Evolutionary conservation across 2,797 vertebrate genomes (phyloP), one percentile per base, ranked within the genome.

Genomic region (Gouania willdenowi): DNA sequence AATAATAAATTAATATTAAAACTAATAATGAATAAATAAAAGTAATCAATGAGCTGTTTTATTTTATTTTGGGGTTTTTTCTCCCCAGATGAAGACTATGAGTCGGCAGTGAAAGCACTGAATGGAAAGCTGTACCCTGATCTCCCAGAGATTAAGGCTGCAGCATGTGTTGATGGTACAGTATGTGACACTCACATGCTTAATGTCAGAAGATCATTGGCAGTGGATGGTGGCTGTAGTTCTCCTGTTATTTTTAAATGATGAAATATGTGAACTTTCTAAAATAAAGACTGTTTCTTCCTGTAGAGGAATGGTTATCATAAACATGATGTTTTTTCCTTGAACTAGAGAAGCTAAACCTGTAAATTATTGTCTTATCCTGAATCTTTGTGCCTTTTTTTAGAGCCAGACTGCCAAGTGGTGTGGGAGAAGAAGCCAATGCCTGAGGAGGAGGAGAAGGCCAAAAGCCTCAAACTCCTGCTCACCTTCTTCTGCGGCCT

Each of bases 51-150:
- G 2, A 11, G n/a, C 5, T 26, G 6, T 2, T 16, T 10, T 3
- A 2, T n/a, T n/a, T n/a, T n/a, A n/a, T n/a, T n/a, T n/a, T n/a
- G n/a, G n/a, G n/a, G n/a, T n/a, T n/a, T n/a, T n/a, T n/a, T n/a
- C n/a, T n/a, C n/a, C n/a, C 61, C n/a, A 98, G 96, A 98, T 83
- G 97, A 98, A 77, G 94, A 97, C 72, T 99, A 88, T 38, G 92
- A 95, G 66, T 91, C 89, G 2, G 94, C 96, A 40, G 91, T 98
- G 36, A 92, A 71, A 67, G 92, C 89, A 15, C 87, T 99, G 56
- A 92, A 94, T 54, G 94, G 96, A 71, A 94, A 86, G 26, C 83
- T 99, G 0, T 98, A 98, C 81, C 71, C 64, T 13, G 90, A 91
- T 32, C 49, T 81, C 53, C 72, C 56, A n/a, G 40, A 52, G 30